Evolutionary conservation across 2,888 invertebrate genomes (phyloP).

Genomic region (Osmoderma eremita): DNA sequence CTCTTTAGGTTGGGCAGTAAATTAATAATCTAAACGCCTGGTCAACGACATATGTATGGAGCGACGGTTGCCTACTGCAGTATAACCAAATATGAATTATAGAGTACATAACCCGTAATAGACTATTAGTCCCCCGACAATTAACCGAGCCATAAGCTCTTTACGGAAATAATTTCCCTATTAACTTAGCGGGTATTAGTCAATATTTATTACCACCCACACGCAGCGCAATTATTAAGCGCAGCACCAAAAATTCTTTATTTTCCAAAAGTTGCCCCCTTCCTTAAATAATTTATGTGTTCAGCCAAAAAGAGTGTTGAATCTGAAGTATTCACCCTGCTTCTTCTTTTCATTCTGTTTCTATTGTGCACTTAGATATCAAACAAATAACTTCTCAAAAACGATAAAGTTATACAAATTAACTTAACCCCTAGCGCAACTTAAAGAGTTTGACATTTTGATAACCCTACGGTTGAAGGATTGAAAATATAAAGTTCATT

Average conservation of each 20-base stretch:
- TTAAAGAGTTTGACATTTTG: no score
- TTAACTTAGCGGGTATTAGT: constrained; percentile 24
- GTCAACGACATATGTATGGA: constrained; percentile 17
- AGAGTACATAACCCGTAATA: constrained; percentile 29
- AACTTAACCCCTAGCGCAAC: no score
- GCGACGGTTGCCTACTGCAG: constrained; percentile 22
- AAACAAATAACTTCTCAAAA: no score
- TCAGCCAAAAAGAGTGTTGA: no score
- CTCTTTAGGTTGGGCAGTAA: neutral
- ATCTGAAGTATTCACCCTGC: no score
- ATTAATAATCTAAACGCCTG: constrained; percentile 12
- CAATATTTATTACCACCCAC: constrained; percentile 26
- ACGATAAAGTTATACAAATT: no score
- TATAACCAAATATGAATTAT: constrained; percentile 23
- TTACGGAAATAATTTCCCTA: constrained; percentile 38
- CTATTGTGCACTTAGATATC: no score
- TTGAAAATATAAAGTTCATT: no score
- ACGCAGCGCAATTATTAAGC: neutral
- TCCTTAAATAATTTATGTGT: no score
- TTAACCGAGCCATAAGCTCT: constrained; percentile 35
- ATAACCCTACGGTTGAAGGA: no score
- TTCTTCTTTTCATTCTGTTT: no score
- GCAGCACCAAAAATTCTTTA: neutral
- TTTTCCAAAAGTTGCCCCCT: no score
- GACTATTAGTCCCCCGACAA: constrained; percentile 38